Percentiles rank a stretch among this genome's conserved stretches.
phyloP scores from a whole-genome alignment of 2,113 vertebrate genomes.

The Ranitomeya variabilis region DNA sequence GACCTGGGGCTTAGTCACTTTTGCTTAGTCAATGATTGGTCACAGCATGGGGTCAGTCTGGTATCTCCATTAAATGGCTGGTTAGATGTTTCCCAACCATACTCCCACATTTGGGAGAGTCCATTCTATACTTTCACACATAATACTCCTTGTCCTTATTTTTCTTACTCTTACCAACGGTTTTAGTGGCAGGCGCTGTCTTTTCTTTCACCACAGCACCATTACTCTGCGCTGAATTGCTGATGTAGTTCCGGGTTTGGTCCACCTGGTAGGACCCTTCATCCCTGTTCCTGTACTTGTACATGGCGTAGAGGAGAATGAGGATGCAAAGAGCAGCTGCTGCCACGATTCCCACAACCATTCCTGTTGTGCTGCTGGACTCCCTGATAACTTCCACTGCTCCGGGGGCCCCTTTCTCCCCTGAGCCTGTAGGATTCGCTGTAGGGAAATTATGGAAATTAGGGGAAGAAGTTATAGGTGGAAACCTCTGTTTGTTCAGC shows the following conservation, averaged over 20 bases:
- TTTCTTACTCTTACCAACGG: slow-evolving; percentile 87
- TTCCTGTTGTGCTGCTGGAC: slow-evolving; percentile 94
- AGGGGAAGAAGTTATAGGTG: slow-evolving; percentile 84
- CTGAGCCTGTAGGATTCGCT: slow-evolving; percentile 86
- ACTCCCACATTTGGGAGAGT: slow-evolving; percentile 43
- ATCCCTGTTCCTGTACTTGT: slow-evolving; percentile 95
- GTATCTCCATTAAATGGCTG: slow-evolving; percentile 48
- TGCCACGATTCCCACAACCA: slow-evolving; percentile 95
- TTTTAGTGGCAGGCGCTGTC: slow-evolving; percentile 82
- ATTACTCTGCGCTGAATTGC: slow-evolving; percentile 85
- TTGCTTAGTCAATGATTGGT: slow-evolving; percentile 54
- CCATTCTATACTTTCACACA: slow-evolving; percentile 74
- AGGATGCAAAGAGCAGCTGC: slow-evolving; percentile 95
- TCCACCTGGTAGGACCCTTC: slow-evolving; percentile 94
- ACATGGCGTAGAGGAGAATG: slow-evolving; percentile 98
- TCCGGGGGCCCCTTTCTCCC: slow-evolving; percentile 84
- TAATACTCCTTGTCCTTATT: slow-evolving; percentile 97
- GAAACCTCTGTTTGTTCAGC: slow-evolving; percentile 76
- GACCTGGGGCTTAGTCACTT: slow-evolving; percentile 45
- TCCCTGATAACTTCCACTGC: slow-evolving; percentile 92
- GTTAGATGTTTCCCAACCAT: slow-evolving; percentile 45
- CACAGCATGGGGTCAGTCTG: slow-evolving; percentile 56
- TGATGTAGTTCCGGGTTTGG: slow-evolving; percentile 87
- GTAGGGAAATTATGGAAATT: slow-evolving; percentile 92
- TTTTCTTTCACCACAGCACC: slow-evolving; percentile 89